Base-by-base conservation (phyloP, 1,140 invertebrate genomes). In the Arctopsyche grandis region DNA sequence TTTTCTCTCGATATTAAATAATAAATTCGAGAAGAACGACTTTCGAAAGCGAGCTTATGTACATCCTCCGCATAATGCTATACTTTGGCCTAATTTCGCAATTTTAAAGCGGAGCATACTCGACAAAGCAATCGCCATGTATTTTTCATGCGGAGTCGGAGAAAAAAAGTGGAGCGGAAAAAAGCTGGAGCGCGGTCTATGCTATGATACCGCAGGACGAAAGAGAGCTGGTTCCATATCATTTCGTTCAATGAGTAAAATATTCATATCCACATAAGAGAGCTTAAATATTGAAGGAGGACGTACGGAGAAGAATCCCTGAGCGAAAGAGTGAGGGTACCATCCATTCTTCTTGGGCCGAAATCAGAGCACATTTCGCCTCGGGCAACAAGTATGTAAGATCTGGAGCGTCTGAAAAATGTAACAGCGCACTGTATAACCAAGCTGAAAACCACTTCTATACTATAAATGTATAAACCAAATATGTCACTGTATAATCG, bases 221-320 rank as follows among this genome's bases (percentile, higher is more conserved):
- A 60, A 16, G 56, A 21, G 9, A 22, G 66, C 19, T 24, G 43
- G 21, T 19, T 44, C 60, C 56, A 80, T 56, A 75, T 71, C 75
- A 26, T 74, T 74, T 56, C 71, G 69, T 74, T 60, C 76, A 80
- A 78, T 78, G 52, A 78, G 70, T 81, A 69, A 81, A 81, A 75
- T 78, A 81, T 81, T 81, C 80, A 81, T 81, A 74, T 63, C 46
- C 76, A 81, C 80, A 81, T 81, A 77, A 75, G 80, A 69, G 75
- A 48, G 58, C 52, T 75, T 81, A 78, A 78, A 78, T 78, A 81
- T 81, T 81, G 63, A 78, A 81, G 80, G 46, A 66, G n/a, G n/a
- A n/a, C n/a, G 56, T 74, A 21, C 71, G 44, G 56, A 38, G 74
- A 52, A 63, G 56, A 63, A 63, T 63, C 74, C 12, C n/a, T 56